Base-by-base conservation (phyloP, 1,140 invertebrate species). In the Heliconius himera region DNA sequence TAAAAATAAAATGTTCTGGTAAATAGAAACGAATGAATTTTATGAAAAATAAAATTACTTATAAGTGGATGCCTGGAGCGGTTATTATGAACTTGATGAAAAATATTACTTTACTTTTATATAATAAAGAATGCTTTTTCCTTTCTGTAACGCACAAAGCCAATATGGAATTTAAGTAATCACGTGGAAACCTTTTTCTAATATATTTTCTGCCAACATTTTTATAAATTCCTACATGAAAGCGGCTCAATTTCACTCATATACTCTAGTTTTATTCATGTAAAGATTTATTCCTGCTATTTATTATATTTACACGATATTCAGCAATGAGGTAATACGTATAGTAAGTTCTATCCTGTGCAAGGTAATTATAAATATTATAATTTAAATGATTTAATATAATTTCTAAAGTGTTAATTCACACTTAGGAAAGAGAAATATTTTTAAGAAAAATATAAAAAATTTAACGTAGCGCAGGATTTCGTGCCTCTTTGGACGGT, bases 51-150 rank as follows among this genome's bases (percentile, higher is more conserved):
- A 60, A 60, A 60, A 60, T 33, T 38, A 41, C 38, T 38, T 66
- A 60, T 38, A 60, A 60, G 54, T 60, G 54, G 54, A 60, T 11
- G n/a, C 54, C 54, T 60, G n/a, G 20, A 60, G 54, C n/a, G n/a
- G 54, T 26, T 60, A 60, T 60, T 60, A 60, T 60, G 54, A 60
- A 60, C 54, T 60, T 26, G n/a, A 60, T 60, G 54, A 60, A 60
- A 26, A 60, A 60, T 60, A 60, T 60, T 22, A 60, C 54, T 60
- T 22, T 60, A 60, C 54, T 60, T 60, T 60, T 36, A 36, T 36
- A 60, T 60, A 22, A 60, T 60, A 60, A 60, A 60, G 54, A 60
- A 60, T 60, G 54, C 54, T 60, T 60, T 56, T 60, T 11, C 54
- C 54, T 26, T 60, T 60, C 54, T 60, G n/a, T 22, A 60, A 60